A percentile compares a stretch with the other conserved stretches of the same genome.
These are phyloP conservation scores for Horisme vitalbata DNA, from an alignment of 2,888 invertebrate species.

Conservation along the genomic window DNA sequence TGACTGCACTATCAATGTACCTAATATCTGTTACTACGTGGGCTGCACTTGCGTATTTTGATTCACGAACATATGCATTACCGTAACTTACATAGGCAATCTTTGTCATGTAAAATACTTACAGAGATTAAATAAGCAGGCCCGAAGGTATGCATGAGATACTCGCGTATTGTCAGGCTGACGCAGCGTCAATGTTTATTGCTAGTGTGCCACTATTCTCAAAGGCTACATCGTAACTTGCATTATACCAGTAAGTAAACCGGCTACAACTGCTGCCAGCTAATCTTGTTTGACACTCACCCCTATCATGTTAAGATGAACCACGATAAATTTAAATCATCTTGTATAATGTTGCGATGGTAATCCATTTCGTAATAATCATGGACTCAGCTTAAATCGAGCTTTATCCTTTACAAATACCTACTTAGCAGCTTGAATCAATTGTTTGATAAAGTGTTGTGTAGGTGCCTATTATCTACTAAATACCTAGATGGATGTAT, in stretches of 20 bases:
- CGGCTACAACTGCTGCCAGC: constrained; percentile 15
- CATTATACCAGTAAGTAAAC: constrained; percentile 14
- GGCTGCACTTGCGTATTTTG: no score
- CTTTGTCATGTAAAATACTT: constrained; percentile 9
- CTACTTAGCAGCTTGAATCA: no score
- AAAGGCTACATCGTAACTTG: constrained; percentile 10
- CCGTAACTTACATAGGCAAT: background rate
- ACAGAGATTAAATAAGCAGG: background rate
- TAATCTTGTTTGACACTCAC: constrained; percentile 23
- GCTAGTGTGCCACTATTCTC: constrained; percentile 17
- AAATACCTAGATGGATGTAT: constrained; percentile 3
- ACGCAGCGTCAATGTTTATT: constrained; percentile 17
- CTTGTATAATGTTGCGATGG: background rate
- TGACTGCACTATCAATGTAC: no score
- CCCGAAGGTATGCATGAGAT: constrained; percentile 12
- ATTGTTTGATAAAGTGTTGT: background rate
- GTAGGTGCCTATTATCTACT: no score
- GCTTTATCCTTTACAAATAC: no score
- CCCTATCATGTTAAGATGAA: constrained; percentile 13
- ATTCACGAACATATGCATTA: background rate
- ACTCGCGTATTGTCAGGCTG: constrained; percentile 15
- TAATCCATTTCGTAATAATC: no score
- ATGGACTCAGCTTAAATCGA: background rate
- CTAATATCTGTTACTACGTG: no score
- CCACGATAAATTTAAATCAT: constrained; percentile 2